Base-by-base conservation (phyloP, 2,797 vertebrate genomes). In the Perdix hodgsoniae region DNA sequence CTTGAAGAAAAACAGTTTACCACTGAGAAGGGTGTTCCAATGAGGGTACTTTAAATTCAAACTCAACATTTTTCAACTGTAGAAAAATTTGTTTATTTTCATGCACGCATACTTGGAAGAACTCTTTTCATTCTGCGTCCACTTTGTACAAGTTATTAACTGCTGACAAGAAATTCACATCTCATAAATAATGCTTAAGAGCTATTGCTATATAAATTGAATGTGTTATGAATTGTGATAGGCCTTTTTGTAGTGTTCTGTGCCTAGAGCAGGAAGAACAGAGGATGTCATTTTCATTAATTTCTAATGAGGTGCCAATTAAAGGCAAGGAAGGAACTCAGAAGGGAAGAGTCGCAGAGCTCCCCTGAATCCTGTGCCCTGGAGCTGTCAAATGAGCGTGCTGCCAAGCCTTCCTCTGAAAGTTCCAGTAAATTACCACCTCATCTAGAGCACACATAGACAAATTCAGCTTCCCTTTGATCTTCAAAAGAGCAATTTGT, bases 291-390 rank as follows among this genome's bases (percentile, higher is more conserved):
- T 98, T 98, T 98, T 98, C 98, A 98, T 98, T 98, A 98, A 98
- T 98, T 98, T 98, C 97, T 98, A 98, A 98, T 98, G 98, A 98
- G 98, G 97, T 97, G 97, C 98, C 98, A 98, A 98, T 98, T 98
- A 98, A 98, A 98, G 97, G 92, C 96, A 96, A 97, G 97, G 96
- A 97, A 96, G 95, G 92, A 18, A 86, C 96, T 97, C 96, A 76
- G 93, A 94, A 97, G 97, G 96, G 97, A 97, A 97, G 96, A 97
- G 96, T 97, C 97, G 91, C 96, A 96, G 94, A 96, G 95, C 95
- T 97, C 96, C 96, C 97, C 95, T 91, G 96, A 97, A 97, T 97
- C 97, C 95, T 97, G 94, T 66, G 83, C 96, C 98, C 96, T 23
- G 65, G 92, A 97, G 97, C 97, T 97, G 97, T 97, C 96, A 97